Evolutionary conservation across 2,113 vertebrate species (phyloP).

Genomic region (Martes martes): DNA sequence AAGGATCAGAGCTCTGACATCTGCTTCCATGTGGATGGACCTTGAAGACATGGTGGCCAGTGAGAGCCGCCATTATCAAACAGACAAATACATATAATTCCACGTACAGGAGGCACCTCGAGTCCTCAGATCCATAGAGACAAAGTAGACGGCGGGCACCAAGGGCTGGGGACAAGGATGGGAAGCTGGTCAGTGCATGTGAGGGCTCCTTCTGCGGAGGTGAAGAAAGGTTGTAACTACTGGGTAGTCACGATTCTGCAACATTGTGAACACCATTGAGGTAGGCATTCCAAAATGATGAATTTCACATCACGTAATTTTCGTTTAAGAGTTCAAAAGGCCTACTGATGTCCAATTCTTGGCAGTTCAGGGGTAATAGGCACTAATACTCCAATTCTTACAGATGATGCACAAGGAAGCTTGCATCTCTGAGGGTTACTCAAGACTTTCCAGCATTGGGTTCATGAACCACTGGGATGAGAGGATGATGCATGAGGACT

Average conservation of each 20-base stretch:
- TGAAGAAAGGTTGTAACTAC: too few relatives aligned
- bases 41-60: not conserved
- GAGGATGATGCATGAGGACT: not conserved
- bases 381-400: fast-evolving
- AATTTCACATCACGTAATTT: not conserved
- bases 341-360: too few relatives aligned
- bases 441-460: not conserved
- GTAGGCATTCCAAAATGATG: not conserved
- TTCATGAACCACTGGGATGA: not conserved
- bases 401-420: not conserved
- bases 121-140: not conserved
- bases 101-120: not conserved
- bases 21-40: not conserved
- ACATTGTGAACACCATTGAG: not conserved
- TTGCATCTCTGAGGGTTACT: not conserved
- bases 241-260: not conserved
- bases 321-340: not conserved
- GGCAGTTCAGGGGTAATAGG: too few relatives aligned
- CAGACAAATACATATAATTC: not conserved
- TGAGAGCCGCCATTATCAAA: not conserved
- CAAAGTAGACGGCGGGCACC: not conserved
- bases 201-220: not conserved
- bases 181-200: fast-evolving
- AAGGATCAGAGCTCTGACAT: too few relatives aligned
- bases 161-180: not conserved